Percentiles rank a stretch among this genome's conserved stretches.
Evolutionary conservation across 2,888 invertebrate genomes (phyloP).

Genomic region (Sericinus montela): DNA sequence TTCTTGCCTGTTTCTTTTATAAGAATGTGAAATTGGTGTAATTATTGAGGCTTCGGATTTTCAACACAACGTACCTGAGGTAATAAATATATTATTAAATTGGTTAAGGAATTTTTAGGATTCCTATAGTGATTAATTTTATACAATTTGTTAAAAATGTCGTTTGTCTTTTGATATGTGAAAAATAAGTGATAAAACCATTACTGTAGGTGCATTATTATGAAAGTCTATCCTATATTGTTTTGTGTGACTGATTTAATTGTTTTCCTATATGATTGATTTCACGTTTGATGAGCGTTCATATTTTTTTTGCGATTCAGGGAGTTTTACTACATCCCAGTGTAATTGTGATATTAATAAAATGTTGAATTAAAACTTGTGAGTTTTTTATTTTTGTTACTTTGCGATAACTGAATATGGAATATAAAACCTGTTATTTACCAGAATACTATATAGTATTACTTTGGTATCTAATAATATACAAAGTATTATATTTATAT

Average conservation of each 20-base stretch:
- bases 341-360: conserved; percentile 77
- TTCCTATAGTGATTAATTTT: conserved; percentile 34
- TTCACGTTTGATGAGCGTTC: conserved; percentile 44
- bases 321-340: conserved; percentile 53
- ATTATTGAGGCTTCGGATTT: conserved; percentile 35
- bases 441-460: no score
- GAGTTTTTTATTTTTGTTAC: conserved; percentile 22
- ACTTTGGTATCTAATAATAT: no score
- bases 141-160: conserved; percentile 30
- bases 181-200: conserved; percentile 28
- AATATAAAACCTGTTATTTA: no score
- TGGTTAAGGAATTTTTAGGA: conserved; percentile 42
- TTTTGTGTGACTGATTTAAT: conserved; percentile 21
- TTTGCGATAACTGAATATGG: no score
- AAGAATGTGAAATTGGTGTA: conserved; percentile 14
- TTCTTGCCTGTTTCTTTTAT: conserved; percentile 53
- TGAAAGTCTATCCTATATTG: conserved; percentile 5
- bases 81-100: conserved; percentile 45
- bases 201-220: conserved; percentile 7
- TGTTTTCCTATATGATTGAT: conserved; percentile 31
- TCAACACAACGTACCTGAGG: conserved; percentile 63
- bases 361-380: conserved; percentile 53
- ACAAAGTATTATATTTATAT: no score
- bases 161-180: conserved; percentile 22
- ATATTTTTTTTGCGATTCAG: conserved; percentile 42